Evolutionary conservation across 2,888 invertebrate species (phyloP), one percentile per base, ranked within the genome.

Genomic region (Xylota segnis): DNA sequence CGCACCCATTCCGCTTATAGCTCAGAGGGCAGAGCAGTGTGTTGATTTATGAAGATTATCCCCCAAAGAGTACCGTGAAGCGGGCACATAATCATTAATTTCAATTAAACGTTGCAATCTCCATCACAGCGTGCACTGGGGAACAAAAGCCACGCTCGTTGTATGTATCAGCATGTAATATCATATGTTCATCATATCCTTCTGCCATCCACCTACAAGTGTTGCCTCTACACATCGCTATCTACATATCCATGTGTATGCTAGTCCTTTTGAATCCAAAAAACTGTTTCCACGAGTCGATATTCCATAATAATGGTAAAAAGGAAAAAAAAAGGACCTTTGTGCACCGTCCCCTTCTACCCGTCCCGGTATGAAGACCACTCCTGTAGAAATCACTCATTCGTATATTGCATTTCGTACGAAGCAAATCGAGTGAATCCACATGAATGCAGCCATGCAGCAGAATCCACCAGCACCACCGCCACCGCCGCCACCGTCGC

Each of bases 401-500:
- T 81, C 84, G 81, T 61, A 86, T 66, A 76, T 76, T 77, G 76
- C 76, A 82, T 86, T 82, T 82, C 66, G 72, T 76, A 71, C 66
- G 61, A 37, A 47, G 72, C 72, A 86, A 86, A 86, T 86, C 82
- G 86, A 86, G 86, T 82, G 86, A 81, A 82, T 82, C 72, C 82
- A 77, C 81, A 86, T 72, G 76, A 72, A 82, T 77, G 82, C 86
- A 86, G 77, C 27, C 76, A 72, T 61, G 59, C 75, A 54, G 66
- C 65, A 52, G 56, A 37, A 27, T 18, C 54, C 71, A 70, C 34
- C 68, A 61, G 71, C 45, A 45, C n/a, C n/a, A n/a, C n/a, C n/a
- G n/a, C n/a, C n/a, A n/a, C n/a, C n/a, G n/a, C n/a, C n/a, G n/a
- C n/a, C n/a, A n/a, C n/a, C 37, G 10, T 9, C 37, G 10, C 14